Percentiles rank a stretch among this genome's conserved stretches.
Conservation (phyloP, 2,888 invertebrate genomes). For the Pristionchus japonicus region DNA sequence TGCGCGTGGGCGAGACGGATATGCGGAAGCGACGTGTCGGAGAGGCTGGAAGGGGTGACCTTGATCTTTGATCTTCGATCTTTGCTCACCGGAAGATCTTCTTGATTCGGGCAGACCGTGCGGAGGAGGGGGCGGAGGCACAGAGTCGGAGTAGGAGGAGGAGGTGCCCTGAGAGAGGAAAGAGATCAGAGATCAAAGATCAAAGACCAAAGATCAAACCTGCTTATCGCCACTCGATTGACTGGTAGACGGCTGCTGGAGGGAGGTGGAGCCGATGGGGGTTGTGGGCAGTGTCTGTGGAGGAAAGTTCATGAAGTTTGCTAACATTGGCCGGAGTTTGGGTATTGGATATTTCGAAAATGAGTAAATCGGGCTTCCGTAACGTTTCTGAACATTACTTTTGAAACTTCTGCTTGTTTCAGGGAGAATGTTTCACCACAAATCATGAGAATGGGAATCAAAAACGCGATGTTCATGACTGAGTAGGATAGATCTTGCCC, state of each 20-base stretch:
- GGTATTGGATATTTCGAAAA: too few relatives aligned
- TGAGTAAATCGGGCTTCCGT: too few relatives aligned
- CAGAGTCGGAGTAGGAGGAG: slow-evolving; percentile 34
- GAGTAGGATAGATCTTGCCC: too few relatives aligned
- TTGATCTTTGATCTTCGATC: too few relatives aligned
- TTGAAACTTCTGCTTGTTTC: too few relatives aligned
- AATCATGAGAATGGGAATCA: too few relatives aligned
- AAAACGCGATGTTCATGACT: too few relatives aligned
- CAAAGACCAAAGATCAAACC: slow-evolving; percentile 15
- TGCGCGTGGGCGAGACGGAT: slow-evolving; percentile 71
- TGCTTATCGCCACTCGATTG: slow-evolving; percentile 38
- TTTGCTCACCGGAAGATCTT: slow-evolving; percentile 30
- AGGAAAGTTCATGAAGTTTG: not conserved
- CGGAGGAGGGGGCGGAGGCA: slow-evolving; percentile 28
- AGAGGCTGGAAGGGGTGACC: slow-evolving; percentile 43
- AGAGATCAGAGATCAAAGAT: not conserved
- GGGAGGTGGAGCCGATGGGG: not conserved
- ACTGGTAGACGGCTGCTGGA: slow-evolving; percentile 34
- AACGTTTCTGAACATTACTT: too few relatives aligned
- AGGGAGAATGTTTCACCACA: too few relatives aligned
- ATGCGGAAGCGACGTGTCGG: slow-evolving; percentile 69
- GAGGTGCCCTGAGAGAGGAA: slow-evolving; percentile 21
- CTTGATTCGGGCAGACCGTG: not conserved
- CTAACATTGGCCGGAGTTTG: too few relatives aligned
- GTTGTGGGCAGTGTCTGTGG: slow-evolving; percentile 42